Evolutionary conservation across 2,113 vertebrate genomes (phyloP).

Genomic region (Lycaon pictus): DNA sequence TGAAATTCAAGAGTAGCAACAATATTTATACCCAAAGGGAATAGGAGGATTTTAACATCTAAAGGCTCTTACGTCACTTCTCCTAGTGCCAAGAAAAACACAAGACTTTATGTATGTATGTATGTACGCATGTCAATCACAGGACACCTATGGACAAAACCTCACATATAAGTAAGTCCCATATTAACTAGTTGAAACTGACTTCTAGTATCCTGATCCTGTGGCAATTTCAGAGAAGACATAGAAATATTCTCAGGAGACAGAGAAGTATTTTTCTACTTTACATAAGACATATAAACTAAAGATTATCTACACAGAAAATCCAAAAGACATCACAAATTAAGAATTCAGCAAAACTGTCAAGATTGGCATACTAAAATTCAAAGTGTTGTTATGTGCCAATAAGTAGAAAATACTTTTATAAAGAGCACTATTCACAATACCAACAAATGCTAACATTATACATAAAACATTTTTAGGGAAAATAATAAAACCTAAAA

Average conservation of each 20-base stretch:
- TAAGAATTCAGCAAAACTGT: neutral
- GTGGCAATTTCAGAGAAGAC: neutral
- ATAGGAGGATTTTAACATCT: neutral
- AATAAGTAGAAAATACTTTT: constrained; percentile 29
- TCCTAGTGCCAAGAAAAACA: neutral
- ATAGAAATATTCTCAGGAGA: neutral
- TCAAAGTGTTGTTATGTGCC: neutral
- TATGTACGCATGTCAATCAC: neutral
- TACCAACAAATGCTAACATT: neutral
- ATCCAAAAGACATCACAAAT: neutral
- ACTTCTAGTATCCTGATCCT: neutral
- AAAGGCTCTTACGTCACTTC: neutral
- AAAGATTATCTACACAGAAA: neutral
- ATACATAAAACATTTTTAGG: neutral
- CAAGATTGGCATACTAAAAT: neutral
- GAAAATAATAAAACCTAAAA: constrained; percentile 40
- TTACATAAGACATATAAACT: constrained; percentile 5
- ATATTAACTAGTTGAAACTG: constrained; percentile 12
- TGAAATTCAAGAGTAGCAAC: constrained; percentile 66
- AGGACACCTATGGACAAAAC: neutral
- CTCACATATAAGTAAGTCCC: neutral
- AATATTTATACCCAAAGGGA: constrained; percentile 1
- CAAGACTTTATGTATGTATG: neutral
- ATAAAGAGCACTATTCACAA: neutral
- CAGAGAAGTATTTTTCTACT: constrained; percentile 39